These are phyloP conservation scores for Chorisops tibialis DNA, from an alignment of 2,888 invertebrate species.

Conservation along the genomic window DNA sequence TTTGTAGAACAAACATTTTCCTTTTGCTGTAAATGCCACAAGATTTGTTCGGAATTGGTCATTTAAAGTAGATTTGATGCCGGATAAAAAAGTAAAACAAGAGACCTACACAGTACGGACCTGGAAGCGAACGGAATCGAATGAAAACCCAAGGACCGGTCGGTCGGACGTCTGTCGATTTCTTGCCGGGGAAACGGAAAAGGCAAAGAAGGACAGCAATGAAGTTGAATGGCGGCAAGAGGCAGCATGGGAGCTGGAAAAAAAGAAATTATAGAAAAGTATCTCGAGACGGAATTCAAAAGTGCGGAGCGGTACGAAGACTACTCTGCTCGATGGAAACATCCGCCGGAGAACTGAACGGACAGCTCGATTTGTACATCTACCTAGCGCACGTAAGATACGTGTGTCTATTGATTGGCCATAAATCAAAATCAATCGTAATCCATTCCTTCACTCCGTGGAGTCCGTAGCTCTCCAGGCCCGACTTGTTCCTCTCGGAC, in stretches of 20 bases:
- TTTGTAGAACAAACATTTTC: conserved; percentile 34
- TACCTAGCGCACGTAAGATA: not conserved
- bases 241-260: conserved; percentile 1
- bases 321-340: not conserved
- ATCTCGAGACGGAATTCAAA: not conserved
- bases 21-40: conserved; percentile 33
- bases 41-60: conserved; percentile 37
- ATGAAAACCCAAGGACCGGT: not conserved
- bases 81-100: conserved; percentile 27
- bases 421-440: conserved; percentile 31
- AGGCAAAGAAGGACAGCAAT: conserved; percentile 10
- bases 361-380: not conserved
- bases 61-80: conserved; percentile 36
- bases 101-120: not conserved
- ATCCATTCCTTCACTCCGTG: not conserved
- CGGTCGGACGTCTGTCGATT: too few relatives aligned
- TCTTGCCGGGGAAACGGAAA: too few relatives aligned
- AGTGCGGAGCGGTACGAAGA: not conserved
- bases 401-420: conserved; percentile 29
- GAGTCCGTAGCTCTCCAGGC: not conserved
- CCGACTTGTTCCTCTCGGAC: too few relatives aligned
- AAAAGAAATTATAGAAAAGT: conserved; percentile 28
- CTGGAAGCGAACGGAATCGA: conserved; percentile 6
- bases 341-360: not conserved
- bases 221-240: conserved; percentile 15